Percentiles rank a stretch among this genome's conserved stretches.
Conservation (phyloP, 2,888 invertebrate species). For the Rhorus exstirpatorius region DNA sequence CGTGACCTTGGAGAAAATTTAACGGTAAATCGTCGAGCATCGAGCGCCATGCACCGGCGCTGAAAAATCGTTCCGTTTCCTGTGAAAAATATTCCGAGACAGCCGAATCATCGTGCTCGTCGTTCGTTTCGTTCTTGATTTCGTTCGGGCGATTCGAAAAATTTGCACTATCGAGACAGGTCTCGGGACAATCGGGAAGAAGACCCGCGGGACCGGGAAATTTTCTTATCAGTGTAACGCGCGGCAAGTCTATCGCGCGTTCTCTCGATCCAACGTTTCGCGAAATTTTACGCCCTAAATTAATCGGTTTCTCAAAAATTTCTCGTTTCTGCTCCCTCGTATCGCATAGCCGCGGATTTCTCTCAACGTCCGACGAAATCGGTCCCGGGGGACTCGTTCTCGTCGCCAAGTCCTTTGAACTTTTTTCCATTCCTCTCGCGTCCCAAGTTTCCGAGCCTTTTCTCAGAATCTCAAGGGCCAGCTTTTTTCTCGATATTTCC, state of each 20-base stretch:
- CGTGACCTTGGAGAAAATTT: slow-evolving; percentile 77
- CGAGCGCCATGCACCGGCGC: slow-evolving; percentile 82
- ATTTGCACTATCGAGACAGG: slow-evolving; percentile 32
- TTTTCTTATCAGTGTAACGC: slow-evolving; percentile 80
- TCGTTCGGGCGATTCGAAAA: slow-evolving; percentile 45
- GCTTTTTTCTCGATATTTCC: slow-evolving; percentile 45
- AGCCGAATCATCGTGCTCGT: slow-evolving; percentile 63
- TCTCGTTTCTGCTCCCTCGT: not conserved
- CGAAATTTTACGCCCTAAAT: not conserved
- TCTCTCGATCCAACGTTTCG: slow-evolving; percentile 37
- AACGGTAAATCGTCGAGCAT: slow-evolving; percentile 81
- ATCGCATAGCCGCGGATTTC: slow-evolving; percentile 25
- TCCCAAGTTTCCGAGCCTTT: slow-evolving; percentile 14
- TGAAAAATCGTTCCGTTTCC: slow-evolving; percentile 80
- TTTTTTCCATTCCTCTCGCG: slow-evolving; percentile 5
- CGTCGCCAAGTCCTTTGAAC: slow-evolving; percentile 8
- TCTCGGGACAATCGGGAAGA: slow-evolving; percentile 80
- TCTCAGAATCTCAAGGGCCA: slow-evolving; percentile 62
- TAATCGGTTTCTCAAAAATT: slow-evolving; percentile 55
- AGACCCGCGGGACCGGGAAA: slow-evolving; percentile 87
- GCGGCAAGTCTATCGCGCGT: slow-evolving; percentile 11
- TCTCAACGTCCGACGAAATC: slow-evolving; percentile 1
- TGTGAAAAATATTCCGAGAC: slow-evolving; percentile 77
- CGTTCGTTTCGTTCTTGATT: slow-evolving; percentile 42
- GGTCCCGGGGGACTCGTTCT: slow-evolving; percentile 48